A percentile compares a stretch with the other conserved stretches of the same genome.
Conservation (phyloP, 1,140 invertebrate genomes). For the Chionoecetes opilio region DNA sequence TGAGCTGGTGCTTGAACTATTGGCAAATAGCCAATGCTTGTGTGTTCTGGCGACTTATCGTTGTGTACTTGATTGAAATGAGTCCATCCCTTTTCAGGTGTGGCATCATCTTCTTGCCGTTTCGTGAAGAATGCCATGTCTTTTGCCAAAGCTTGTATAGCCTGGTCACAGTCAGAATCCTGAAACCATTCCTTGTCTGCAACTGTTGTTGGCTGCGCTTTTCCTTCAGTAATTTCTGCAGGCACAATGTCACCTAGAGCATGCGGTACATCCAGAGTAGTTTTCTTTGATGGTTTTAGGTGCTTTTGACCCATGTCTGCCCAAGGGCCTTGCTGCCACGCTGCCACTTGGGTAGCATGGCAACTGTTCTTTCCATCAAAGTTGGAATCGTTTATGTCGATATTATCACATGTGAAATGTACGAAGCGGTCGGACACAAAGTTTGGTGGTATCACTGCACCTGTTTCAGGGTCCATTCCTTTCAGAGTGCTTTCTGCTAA, state of each 20-base stretch:
- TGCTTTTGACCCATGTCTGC: background rate
- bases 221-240: slow-evolving; percentile 48
- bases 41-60: background rate
- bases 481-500: background rate
- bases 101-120: background rate
- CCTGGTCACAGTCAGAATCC: background rate
- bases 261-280: background rate
- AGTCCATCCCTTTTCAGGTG: background rate
- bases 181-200: slow-evolving; percentile 46
- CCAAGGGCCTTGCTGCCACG: background rate
- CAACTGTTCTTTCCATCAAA: background rate
- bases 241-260: background rate
- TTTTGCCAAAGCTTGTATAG: no score
- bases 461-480: background rate
- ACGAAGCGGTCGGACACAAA: background rate
- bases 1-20: slow-evolving; percentile 34
- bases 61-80: background rate
- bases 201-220: background rate
- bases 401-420: background rate
- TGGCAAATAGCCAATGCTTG: background rate
- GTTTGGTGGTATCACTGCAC: background rate
- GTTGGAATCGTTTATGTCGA: background rate
- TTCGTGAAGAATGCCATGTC: no score
- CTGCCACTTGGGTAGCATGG: background rate
- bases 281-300: background rate